Evolutionary conservation across 2,797 vertebrate species (phyloP).

Genomic region (Cetoscarus ocellatus): DNA sequence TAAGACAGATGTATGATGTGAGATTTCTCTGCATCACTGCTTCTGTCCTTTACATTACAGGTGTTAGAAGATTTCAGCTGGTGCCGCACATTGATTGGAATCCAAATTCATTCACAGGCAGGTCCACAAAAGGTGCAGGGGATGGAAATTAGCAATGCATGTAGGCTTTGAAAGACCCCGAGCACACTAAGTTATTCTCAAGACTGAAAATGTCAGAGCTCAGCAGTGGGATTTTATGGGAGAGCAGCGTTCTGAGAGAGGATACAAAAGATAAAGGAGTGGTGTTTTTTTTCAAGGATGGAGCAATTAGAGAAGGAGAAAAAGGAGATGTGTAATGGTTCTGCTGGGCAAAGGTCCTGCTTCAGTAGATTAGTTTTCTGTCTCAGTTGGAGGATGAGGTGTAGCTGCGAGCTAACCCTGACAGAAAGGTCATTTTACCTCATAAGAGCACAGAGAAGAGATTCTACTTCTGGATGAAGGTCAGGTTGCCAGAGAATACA

Average conservation of each 20-base stretch:
- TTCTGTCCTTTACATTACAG: slow-evolving; percentile 1
- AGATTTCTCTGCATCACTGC: slow-evolving; percentile 3
- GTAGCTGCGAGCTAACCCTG: background rate
- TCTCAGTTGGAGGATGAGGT: slow-evolving; percentile 15
- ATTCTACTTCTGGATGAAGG: slow-evolving; percentile 4
- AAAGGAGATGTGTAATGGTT: slow-evolving; percentile 3
- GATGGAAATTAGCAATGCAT: slow-evolving; percentile 4
- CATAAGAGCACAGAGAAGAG: slow-evolving; percentile 1
- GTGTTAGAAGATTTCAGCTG: slow-evolving; percentile 12
- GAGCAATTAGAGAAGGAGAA: slow-evolving; percentile 35
- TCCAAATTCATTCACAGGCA: slow-evolving; percentile 15
- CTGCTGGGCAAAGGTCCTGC: slow-evolving; percentile 24
- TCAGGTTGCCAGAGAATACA: background rate
- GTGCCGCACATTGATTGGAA: slow-evolving; percentile 11
- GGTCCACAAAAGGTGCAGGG: slow-evolving; percentile 21
- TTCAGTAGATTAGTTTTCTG: slow-evolving; percentile 35
- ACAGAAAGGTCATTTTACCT: slow-evolving; percentile 1
- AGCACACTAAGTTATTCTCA: slow-evolving; percentile 5
- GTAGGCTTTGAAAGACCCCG: slow-evolving; percentile 20
- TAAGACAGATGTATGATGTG: slow-evolving; percentile 4
- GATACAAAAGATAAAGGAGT: background rate
- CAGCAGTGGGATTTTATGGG: slow-evolving; percentile 5
- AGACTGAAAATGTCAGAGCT: slow-evolving; percentile 23
- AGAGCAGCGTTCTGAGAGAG: background rate
- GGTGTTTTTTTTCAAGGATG: background rate